phyloP scores from a whole-genome alignment of 2,113 vertebrate species.

The Crypturellus undulatus region DNA sequence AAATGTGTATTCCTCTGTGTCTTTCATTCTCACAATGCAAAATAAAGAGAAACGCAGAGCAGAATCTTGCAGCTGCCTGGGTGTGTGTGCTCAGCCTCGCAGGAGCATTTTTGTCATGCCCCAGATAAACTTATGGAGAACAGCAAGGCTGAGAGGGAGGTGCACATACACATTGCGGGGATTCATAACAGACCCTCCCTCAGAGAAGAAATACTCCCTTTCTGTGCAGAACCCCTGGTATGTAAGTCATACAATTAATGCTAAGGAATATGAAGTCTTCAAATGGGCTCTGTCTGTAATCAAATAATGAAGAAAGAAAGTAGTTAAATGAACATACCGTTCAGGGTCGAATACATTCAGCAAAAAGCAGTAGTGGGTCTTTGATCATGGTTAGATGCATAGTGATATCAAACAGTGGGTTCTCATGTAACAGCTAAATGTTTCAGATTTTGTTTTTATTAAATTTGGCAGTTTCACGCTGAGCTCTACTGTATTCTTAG shows the following conservation, averaged over 20 bases:
- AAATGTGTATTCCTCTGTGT: neutral
- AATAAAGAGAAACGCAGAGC: neutral
- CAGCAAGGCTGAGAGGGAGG: slow-evolving; percentile 16
- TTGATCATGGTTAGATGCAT: slow-evolving; percentile 84
- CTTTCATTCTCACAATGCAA: neutral
- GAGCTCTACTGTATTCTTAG: slow-evolving; percentile 81
- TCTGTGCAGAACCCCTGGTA: slow-evolving; percentile 66
- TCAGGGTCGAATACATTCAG: slow-evolving; percentile 77
- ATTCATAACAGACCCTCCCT: slow-evolving; percentile 60
- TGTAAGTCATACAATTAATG: slow-evolving; percentile 76
- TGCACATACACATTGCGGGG: neutral
- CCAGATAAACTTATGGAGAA: slow-evolving; percentile 31
- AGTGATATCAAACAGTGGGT: slow-evolving; percentile 83
- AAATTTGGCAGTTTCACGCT: slow-evolving; percentile 85
- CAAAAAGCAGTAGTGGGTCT: slow-evolving; percentile 80
- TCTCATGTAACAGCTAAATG: slow-evolving; percentile 83
- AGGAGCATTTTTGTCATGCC: slow-evolving; percentile 45
- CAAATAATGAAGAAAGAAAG: slow-evolving; percentile 78
- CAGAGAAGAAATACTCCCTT: slow-evolving; percentile 50
- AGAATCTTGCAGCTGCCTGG: neutral
- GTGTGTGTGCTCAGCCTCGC: slow-evolving; percentile 1
- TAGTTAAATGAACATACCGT: slow-evolving; percentile 77
- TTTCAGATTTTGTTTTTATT: slow-evolving; percentile 85
- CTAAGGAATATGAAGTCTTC: slow-evolving; percentile 71
- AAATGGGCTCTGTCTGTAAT: slow-evolving; percentile 79